Conservation (phyloP, 1,140 invertebrate species). For the Drosophila ercepeae region DNA sequence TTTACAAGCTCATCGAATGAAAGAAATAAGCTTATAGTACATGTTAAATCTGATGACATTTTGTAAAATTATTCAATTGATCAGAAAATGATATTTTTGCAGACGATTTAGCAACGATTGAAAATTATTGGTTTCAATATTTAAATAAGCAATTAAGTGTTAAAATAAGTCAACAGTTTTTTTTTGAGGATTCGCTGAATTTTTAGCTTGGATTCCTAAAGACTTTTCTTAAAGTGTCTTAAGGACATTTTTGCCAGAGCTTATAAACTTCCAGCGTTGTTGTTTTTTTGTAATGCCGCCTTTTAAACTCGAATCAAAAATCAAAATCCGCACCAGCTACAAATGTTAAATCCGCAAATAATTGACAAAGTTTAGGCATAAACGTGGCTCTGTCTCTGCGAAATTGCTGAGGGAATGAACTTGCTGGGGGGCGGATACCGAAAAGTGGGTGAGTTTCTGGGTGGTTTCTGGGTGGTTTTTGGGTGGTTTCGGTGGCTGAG, state of each 20-base stretch:
- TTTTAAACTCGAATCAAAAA: conserved; percentile 78
- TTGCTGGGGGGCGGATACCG: conserved; percentile 9
- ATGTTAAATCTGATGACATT: not conserved
- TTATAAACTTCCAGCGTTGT: conserved; percentile 35
- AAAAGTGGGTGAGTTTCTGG: conserved; percentile 1
- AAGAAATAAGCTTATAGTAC: not conserved
- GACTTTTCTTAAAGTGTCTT: conserved; percentile 14
- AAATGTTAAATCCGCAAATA: conserved; percentile 81
- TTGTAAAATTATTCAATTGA: not conserved
- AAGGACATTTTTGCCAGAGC: conserved; percentile 36
- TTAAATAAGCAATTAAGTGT: not conserved
- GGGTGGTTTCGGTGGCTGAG: conserved; percentile 9
- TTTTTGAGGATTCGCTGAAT: too few species aligned
- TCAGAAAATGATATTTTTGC: not conserved
- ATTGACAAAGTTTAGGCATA: conserved; percentile 81
- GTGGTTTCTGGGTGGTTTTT: not conserved
- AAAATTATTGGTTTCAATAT: not conserved
- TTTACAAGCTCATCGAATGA: not conserved
- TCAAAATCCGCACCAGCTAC: conserved; percentile 79
- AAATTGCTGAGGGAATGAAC: conserved; percentile 37
- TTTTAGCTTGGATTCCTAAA: not conserved
- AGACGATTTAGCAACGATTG: not conserved
- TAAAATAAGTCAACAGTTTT: not conserved
- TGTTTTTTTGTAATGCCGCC: conserved; percentile 35
- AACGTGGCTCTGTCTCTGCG: conserved; percentile 70